These are phyloP conservation scores for Microplitis demolitor DNA, from an alignment of 1,140 invertebrate species.

Conservation along the genomic window DNA sequence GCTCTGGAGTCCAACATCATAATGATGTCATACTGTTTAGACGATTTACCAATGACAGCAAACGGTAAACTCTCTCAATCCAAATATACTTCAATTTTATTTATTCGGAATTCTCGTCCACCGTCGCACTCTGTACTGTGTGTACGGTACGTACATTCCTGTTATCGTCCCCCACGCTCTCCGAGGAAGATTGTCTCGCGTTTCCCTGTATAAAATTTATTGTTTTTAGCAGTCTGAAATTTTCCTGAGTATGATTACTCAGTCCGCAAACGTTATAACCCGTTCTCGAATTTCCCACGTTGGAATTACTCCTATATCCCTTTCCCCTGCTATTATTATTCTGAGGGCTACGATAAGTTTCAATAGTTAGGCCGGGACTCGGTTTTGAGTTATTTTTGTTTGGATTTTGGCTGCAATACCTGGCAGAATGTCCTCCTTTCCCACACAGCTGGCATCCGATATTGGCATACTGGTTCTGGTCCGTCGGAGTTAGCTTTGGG, in stretches of 20 bases:
- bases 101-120: neutral
- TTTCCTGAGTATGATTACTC: neutral
- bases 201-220: neutral
- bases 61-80: neutral
- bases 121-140: neutral
- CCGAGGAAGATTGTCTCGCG: neutral
- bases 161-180: neutral
- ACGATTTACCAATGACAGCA: constrained; percentile 7
- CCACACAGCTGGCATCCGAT: no score
- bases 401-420: no score
- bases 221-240: neutral
- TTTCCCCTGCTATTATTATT: neutral
- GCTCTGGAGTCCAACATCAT: constrained; percentile 8
- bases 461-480: no score
- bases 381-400: no score
- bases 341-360: no score
- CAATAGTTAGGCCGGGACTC: no score
- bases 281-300: neutral
- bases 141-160: neutral
- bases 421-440: no score
- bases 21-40: neutral
- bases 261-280: neutral
- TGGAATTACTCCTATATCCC: no score
- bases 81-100: neutral
- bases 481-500: no score